Evolutionary conservation across 1,140 invertebrate species (phyloP).

Genomic region (Calliphora vicina): DNA sequence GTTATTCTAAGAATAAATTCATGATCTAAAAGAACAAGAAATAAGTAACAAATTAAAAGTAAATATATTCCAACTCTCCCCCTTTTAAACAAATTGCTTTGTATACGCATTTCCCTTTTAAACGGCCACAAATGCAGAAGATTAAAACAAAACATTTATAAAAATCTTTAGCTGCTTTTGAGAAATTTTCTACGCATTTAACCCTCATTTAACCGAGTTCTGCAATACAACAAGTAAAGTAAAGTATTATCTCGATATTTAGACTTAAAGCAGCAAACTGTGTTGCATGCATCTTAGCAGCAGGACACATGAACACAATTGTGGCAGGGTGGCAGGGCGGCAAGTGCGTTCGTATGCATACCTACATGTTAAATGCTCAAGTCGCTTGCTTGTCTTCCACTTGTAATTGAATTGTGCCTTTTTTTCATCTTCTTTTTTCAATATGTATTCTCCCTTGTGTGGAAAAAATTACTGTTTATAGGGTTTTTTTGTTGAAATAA

Average conservation of each 20-base stretch:
- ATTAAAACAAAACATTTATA: neutral
- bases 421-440: neutral
- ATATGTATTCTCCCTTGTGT: neutral
- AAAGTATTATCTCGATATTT: neutral
- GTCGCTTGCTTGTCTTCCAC: neutral
- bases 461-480: too few relatives aligned
- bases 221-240: neutral
- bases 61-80: neutral
- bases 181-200: constrained; percentile 1
- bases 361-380: neutral
- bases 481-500: neutral
- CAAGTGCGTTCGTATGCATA: neutral
- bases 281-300: neutral
- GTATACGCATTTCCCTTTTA: neutral
- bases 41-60: neutral
- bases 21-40: neutral
- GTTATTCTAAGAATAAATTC: neutral
- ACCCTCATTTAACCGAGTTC: neutral
- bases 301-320: neutral
- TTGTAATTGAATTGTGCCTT: neutral
- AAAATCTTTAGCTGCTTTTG: neutral
- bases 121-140: neutral
- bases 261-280: neutral
- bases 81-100: neutral
- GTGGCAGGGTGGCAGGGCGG: neutral